Percentiles rank a stretch among this genome's conserved stretches.
These are phyloP conservation scores for Scolopax rusticola DNA, from an alignment of 2,797 vertebrate species.

Conservation along the genomic window DNA sequence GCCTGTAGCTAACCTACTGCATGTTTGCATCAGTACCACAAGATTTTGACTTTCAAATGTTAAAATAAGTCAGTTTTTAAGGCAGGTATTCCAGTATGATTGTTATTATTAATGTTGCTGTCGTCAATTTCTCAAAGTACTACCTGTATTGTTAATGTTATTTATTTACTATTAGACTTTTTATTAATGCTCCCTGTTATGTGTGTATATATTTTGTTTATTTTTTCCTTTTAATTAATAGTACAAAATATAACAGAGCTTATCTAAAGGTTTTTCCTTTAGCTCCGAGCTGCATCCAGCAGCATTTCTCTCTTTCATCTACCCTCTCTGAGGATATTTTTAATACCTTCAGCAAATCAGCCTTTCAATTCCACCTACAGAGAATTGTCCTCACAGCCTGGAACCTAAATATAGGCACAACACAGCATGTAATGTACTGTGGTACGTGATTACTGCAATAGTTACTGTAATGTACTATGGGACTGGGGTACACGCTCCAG, in stretches of 20 bases:
- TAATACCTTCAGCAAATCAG: constrained; percentile 2
- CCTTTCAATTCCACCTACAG: constrained; percentile 28
- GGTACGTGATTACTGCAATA: background rate
- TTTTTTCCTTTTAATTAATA: background rate
- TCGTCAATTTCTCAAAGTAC: background rate
- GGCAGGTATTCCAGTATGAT: background rate
- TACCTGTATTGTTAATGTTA: background rate
- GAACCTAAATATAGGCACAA: constrained; percentile 52
- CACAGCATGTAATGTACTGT: background rate
- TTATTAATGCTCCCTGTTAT: background rate
- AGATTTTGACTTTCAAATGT: background rate
- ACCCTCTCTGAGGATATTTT: background rate
- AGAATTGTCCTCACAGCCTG: constrained; percentile 18
- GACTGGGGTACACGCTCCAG: background rate
- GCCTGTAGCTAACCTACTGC: background rate
- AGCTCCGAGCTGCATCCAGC: background rate
- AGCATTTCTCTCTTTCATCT: background rate
- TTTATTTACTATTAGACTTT: background rate
- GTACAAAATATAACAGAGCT: background rate
- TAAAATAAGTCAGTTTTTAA: background rate
- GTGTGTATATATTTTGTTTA: background rate
- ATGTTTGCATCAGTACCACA: background rate
- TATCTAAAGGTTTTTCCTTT: background rate
- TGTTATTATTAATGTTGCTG: background rate
- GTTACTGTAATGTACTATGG: background rate